A percentile compares a stretch with the other conserved stretches of the same genome.
These are phyloP conservation scores for Rhimphoctona megacephalus DNA, from an alignment of 2,888 invertebrate genomes.

Conservation along the genomic window DNA sequence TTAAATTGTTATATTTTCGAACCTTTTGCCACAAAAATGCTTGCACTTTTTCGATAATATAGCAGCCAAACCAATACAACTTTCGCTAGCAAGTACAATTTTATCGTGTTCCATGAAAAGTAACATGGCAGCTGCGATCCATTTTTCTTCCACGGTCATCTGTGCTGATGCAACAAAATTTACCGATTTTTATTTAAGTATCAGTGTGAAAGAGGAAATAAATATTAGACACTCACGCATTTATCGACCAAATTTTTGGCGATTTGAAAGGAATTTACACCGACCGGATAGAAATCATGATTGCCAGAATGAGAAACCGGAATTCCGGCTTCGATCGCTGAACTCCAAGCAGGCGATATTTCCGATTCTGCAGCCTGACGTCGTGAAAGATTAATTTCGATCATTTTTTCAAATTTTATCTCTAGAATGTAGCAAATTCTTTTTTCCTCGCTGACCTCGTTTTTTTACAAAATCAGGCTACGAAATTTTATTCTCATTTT, in stretches of 20 bases:
- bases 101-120: constrained; percentile 56
- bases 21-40: constrained; percentile 57
- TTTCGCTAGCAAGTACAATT: constrained; percentile 48
- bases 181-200: not conserved
- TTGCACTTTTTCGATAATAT: constrained; percentile 49
- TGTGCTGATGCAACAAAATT: constrained; percentile 12
- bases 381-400: not conserved
- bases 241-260: constrained; percentile 50
- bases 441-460: not conserved
- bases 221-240: constrained; percentile 35
- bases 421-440: not conserved
- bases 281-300: constrained; percentile 31
- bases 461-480: not conserved
- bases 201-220: not conserved
- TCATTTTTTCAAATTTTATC: not conserved
- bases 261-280: constrained; percentile 30
- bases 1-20: not conserved
- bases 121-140: constrained; percentile 53
- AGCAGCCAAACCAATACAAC: constrained; percentile 45
- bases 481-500: not conserved
- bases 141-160: constrained; percentile 53
- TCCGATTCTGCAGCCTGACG: constrained; percentile 47
- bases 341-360: constrained; percentile 47
- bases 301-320: constrained; percentile 29
- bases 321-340: constrained; percentile 31